These are phyloP conservation scores for Malurus leucopterus DNA, from an alignment of 2,797 vertebrate species.

Conservation along the genomic window DNA sequence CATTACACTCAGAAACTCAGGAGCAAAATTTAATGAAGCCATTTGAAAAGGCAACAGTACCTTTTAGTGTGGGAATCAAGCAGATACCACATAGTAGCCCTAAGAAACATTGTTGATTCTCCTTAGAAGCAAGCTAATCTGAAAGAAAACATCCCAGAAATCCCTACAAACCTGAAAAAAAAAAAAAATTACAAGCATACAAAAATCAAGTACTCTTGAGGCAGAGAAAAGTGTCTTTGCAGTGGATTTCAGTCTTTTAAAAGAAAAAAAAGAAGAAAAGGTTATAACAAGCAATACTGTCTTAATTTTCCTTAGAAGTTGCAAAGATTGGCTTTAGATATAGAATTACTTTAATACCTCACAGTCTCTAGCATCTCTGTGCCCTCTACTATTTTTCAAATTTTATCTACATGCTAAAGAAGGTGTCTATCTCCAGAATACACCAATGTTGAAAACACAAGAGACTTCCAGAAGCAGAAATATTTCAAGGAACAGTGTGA, in stretches of 20 bases:
- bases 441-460: background rate
- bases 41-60: background rate
- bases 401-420: background rate
- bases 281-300: background rate
- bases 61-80: background rate
- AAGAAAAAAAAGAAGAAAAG: background rate
- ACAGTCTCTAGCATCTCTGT: background rate
- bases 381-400: background rate
- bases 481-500: background rate
- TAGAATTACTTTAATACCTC: background rate
- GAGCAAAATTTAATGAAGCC: background rate
- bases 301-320: background rate
- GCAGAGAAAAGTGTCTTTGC: background rate
- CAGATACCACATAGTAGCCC: fast-evolving
- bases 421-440: background rate
- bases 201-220: background rate
- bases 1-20: background rate
- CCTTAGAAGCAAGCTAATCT: background rate
- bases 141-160: background rate
- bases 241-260: background rate
- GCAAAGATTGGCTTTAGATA: background rate
- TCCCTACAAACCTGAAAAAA: background rate
- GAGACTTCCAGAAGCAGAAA: background rate
- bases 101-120: background rate
- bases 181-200: background rate